A percentile compares a stretch with the other conserved stretches of the same genome.
phyloP scores from a whole-genome alignment of 1,140 invertebrate genomes.

The Fopius arisanus region DNA sequence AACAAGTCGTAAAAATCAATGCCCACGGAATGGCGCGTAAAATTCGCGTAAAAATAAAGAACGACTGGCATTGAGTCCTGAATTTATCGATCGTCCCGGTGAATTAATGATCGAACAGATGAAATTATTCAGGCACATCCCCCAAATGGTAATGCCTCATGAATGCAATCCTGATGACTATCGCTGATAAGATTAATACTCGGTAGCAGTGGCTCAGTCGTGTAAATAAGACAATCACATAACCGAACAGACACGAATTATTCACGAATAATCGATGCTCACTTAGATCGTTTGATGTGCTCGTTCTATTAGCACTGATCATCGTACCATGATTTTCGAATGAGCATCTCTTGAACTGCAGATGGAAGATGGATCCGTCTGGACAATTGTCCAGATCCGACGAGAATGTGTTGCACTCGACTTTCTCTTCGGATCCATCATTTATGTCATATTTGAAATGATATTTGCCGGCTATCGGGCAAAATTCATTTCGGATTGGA shows the following conservation, averaged over 20 bases:
- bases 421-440: conserved; percentile 63
- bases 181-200: not conserved
- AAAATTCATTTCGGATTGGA: conserved; percentile 69
- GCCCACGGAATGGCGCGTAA: not conserved
- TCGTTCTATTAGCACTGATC: conserved; percentile 25
- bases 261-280: conserved; percentile 21
- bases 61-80: not conserved
- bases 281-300: conserved; percentile 27
- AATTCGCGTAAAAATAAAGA: not conserved
- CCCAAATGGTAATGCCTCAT: not conserved
- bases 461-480: conserved; percentile 73
- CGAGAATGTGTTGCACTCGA: conserved; percentile 66
- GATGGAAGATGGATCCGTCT: conserved; percentile 69
- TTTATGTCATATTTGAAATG: conserved; percentile 70
- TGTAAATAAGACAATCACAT: not conserved
- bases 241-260: conserved; percentile 16
- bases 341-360: conserved; percentile 68
- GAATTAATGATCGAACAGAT: not conserved
- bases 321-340: conserved; percentile 66
- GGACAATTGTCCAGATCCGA: conserved; percentile 73
- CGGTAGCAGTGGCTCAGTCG: not conserved
- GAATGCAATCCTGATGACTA: not conserved
- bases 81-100: not conserved
- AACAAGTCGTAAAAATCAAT: too few species aligned
- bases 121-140: not conserved